Percentiles rank a stretch among this genome's conserved stretches.
phyloP scores from a whole-genome alignment of 2,113 vertebrate genomes.

The Eclectus roratus region DNA sequence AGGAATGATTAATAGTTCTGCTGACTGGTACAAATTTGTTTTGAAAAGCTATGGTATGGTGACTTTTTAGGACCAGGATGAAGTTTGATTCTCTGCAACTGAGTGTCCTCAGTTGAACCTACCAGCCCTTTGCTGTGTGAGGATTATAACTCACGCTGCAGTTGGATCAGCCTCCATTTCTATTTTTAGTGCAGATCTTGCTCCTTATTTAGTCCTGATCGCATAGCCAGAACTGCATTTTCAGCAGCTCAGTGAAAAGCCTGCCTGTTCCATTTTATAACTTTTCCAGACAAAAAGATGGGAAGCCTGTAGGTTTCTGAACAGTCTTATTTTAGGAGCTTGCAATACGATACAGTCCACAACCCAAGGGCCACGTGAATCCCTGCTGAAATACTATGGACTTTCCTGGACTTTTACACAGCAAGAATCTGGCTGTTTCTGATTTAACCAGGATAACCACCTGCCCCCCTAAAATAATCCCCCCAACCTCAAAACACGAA shows the following conservation, averaged over 20 bases:
- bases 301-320: conserved; percentile 43
- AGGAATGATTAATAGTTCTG: conserved; percentile 10
- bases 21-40: conserved; percentile 7
- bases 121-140: conserved; percentile 50
- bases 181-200: conserved; percentile 75
- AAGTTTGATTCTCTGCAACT: conserved; percentile 43
- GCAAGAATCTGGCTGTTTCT: not conserved
- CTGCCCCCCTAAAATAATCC: not conserved
- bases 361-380: conserved; percentile 34
- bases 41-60: not conserved
- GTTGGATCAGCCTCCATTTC: conserved; percentile 62
- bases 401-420: conserved; percentile 5
- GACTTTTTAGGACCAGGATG: conserved; percentile 6
- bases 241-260: conserved; percentile 63
- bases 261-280: conserved; percentile 59
- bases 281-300: conserved; percentile 56
- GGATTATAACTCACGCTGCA: conserved; percentile 67
- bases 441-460: not conserved
- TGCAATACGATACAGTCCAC: not conserved
- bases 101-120: conserved; percentile 75
- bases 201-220: conserved; percentile 71
- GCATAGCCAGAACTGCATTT: conserved; percentile 67
- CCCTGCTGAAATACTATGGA: conserved; percentile 23
- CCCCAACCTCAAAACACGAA: not conserved
- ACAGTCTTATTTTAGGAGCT: conserved; percentile 49